These are phyloP conservation scores for Euthynnus affinis DNA, from an alignment of 2,797 vertebrate species.

Conservation along the genomic window DNA sequence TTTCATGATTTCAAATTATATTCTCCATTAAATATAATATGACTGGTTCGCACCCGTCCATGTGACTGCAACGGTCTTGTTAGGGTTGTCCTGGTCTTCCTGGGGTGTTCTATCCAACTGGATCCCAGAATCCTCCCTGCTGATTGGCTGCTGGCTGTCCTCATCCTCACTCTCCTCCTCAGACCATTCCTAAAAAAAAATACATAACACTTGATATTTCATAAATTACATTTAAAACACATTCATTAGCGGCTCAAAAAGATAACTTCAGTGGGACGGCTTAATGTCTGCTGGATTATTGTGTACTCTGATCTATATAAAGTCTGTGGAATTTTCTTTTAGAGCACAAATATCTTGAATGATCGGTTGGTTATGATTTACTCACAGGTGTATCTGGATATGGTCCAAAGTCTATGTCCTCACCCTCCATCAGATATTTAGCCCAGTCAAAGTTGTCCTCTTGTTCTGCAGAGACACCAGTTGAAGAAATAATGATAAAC, in stretches of 20 bases:
- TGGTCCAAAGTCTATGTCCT: conserved; percentile 89
- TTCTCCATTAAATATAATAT: background rate
- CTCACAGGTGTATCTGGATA: conserved; percentile 93
- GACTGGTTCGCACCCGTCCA: conserved; percentile 88
- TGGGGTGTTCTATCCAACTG: conserved; percentile 95
- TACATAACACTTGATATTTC: background rate
- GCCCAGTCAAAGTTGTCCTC: conserved; percentile 95
- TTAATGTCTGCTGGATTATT: background rate
- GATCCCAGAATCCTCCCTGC: conserved; percentile 98
- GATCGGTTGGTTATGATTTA: conserved; percentile 44
- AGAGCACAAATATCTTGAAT: background rate
- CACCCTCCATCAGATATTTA: conserved; percentile 94
- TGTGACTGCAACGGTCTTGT: conserved; percentile 85
- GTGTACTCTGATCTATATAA: background rate
- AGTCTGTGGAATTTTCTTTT: too few relatives aligned
- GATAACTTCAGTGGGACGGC: background rate
- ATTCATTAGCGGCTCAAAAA: too few relatives aligned
- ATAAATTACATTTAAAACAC: background rate
- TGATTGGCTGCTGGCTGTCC: conserved; percentile 91
- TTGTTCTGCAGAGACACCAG: conserved; percentile 82
- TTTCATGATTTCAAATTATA: background rate
- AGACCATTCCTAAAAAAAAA: conserved; percentile 90
- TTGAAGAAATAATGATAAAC: background rate
- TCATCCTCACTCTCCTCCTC: conserved; percentile 94
- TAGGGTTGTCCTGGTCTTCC: conserved; percentile 91